phyloP scores from a whole-genome alignment of 2,797 vertebrate species.

The Karalla daura region DNA sequence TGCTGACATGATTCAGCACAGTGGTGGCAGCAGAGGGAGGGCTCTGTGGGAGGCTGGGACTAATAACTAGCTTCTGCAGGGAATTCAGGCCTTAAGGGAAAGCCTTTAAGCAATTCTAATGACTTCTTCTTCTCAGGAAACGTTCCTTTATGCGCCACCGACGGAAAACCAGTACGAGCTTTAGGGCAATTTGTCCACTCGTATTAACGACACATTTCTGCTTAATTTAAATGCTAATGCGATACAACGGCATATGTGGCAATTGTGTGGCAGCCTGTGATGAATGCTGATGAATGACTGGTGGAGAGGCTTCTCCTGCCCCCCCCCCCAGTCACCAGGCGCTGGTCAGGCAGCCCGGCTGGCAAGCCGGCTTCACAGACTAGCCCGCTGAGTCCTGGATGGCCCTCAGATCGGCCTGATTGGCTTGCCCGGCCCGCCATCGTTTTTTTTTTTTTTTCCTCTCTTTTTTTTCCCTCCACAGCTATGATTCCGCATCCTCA shows the following conservation, averaged over 20 bases:
- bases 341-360: slow-evolving; percentile 75
- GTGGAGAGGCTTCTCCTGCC: slow-evolving; percentile 46
- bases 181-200: slow-evolving; percentile 58
- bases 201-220: slow-evolving; percentile 57
- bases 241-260: slow-evolving; percentile 55
- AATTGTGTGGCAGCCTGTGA: slow-evolving; percentile 31
- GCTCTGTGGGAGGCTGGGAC: slow-evolving; percentile 51
- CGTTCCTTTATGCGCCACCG: slow-evolving; percentile 55
- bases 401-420: slow-evolving; percentile 64
- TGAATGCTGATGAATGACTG: slow-evolving; percentile 63
- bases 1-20: slow-evolving; percentile 65
- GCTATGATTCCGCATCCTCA: slow-evolving; percentile 64
- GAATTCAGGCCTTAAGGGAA: slow-evolving; percentile 58
- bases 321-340: slow-evolving; percentile 50
- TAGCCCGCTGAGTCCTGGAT: slow-evolving; percentile 74
- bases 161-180: slow-evolving; percentile 49
- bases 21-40: slow-evolving; percentile 31
- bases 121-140: slow-evolving; percentile 62
- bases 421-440: slow-evolving; percentile 53
- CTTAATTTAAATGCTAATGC: slow-evolving; percentile 77
- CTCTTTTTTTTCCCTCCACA: slow-evolving; percentile 28
- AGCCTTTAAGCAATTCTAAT: slow-evolving; percentile 66
- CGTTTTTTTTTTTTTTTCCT: slow-evolving; percentile 40
- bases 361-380: slow-evolving; percentile 70
- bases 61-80: slow-evolving; percentile 62